Conservation (phyloP, 2,888 invertebrate species). For the Acanthosoma haemorrhoidale region DNA sequence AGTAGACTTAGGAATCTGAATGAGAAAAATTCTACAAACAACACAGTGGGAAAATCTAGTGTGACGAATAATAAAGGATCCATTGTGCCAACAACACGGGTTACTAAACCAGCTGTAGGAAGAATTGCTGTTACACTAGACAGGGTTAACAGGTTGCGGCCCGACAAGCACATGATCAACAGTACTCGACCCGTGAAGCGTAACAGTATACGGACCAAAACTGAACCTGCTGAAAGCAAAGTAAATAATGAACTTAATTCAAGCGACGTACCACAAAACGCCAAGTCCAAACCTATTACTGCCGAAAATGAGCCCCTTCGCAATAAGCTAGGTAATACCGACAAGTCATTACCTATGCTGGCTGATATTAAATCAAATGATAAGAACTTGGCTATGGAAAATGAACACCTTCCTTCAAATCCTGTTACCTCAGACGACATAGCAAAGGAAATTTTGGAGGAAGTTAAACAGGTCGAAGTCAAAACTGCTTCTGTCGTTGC, state of each 20-base stretch:
- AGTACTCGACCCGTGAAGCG: constrained; percentile 28
- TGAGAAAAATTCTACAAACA: not conserved
- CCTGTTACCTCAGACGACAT: not conserved
- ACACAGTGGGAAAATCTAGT: not conserved
- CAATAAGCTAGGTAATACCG: not conserved
- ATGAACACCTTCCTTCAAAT: not conserved
- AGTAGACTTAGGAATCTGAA: not conserved
- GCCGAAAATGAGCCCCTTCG: not conserved
- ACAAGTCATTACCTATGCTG: not conserved
- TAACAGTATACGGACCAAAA: not conserved
- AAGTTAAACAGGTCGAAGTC: not conserved
- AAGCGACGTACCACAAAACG: not conserved
- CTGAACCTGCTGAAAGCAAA: not conserved
- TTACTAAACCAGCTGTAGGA: not conserved
- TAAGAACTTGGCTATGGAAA: not conserved
- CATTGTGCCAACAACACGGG: not conserved
- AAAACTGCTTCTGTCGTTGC: not conserved
- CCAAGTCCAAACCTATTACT: not conserved
- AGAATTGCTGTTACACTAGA: not conserved
- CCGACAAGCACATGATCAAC: constrained; percentile 22
- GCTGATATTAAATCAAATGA: not conserved
- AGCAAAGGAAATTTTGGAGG: not conserved
- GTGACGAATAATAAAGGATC: not conserved
- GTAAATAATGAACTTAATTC: not conserved
- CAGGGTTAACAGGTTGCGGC: not conserved